Evolutionary conservation across 2,113 vertebrate species (phyloP).

Genomic region (Cariama cristata): DNA sequence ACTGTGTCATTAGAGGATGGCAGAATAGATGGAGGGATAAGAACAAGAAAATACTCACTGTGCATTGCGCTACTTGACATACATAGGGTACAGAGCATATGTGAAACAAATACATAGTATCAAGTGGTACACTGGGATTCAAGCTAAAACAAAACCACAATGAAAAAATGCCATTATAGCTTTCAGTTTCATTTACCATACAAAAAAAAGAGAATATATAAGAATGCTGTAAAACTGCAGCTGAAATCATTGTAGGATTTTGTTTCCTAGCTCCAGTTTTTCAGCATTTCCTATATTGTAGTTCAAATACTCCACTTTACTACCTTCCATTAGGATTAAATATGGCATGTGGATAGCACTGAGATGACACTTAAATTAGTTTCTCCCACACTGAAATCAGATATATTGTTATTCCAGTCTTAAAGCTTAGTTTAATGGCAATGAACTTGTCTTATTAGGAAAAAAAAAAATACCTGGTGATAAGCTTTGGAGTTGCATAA

Average conservation of each 20-base stretch:
- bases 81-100: neutral
- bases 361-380: neutral
- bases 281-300: neutral
- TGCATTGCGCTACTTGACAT: fast-evolving
- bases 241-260: neutral
- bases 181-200: neutral
- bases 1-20: neutral
- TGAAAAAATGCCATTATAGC: neutral
- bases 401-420: neutral
- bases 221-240: neutral
- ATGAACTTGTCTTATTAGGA: neutral
- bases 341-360: neutral
- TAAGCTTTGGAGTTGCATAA: neutral
- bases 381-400: neutral
- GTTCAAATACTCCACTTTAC: neutral
- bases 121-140: neutral
- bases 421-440: neutral
- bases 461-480: neutral
- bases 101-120: neutral
- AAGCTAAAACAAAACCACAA: neutral
- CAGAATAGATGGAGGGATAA: fast-evolving
- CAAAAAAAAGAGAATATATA: neutral
- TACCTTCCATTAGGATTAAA: neutral
- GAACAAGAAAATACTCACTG: neutral
- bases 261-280: neutral